Base-by-base conservation (phyloP, 2,888 invertebrate genomes). In the Pyrrhosoma nymphula region DNA sequence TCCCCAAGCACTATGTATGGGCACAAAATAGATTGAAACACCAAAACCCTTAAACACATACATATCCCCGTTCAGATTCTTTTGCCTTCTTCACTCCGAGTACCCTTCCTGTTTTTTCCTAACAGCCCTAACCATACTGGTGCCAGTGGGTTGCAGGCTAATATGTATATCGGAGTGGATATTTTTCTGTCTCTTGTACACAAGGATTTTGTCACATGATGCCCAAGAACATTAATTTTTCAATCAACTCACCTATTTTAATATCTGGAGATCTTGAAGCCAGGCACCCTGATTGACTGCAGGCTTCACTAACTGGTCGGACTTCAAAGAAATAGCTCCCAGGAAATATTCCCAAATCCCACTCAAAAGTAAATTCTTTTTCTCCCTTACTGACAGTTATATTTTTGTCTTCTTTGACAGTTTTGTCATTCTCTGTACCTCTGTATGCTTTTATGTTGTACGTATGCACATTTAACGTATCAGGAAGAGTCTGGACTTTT, bases 271-370 rank as follows among this genome's bases (percentile, higher is more conserved):
- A 93, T n/a, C 47, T 93, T 10, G 93, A 93, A 18, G 69, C 35
- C 47, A 69, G n/a, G n/a, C 93, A 93, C 56, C 60, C 69, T 16
- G 69, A 75, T 0, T 69, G 20, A 30, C 63, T 39, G 63, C 93
- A 93, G 12, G 12, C 39, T n/a, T 23, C n/a, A 75, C 93, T 93
- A 23, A 93, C 39, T 75, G 93, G 93, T 35, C 69, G 69, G 0
- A 93, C 93, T 18, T 63, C 63, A 63, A 93, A 75, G n/a, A 63
- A 93, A n/a, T 93, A 93, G n/a, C 47, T 93, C 26, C 93, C 93
- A 69, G 63, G 93, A 47, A 93, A 47, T n/a, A 93, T 93, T 75
- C 93, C 93, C 26, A 93, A 69, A 75, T 93, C 56, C 93, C 93
- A 93, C 14, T 63, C 26, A 93, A n/a, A 93, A 10, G 0, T 47